Evolutionary conservation across 1,140 invertebrate species (phyloP).

Genomic region (Pomacea maculata): DNA sequence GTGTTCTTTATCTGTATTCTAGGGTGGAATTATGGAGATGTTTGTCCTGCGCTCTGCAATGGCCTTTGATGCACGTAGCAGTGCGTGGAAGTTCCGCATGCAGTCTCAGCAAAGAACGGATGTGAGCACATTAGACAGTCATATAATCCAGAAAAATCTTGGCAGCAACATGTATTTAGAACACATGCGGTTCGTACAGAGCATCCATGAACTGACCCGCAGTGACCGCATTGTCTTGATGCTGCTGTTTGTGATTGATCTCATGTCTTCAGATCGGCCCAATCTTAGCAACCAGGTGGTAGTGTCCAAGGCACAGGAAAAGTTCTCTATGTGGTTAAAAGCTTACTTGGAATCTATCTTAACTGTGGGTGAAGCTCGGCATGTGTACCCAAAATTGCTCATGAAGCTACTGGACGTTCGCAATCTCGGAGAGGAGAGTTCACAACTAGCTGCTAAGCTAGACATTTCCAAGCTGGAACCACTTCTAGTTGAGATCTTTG

Average conservation of each 20-base stretch:
- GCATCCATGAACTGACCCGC: conserved; percentile 66
- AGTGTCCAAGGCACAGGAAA: conserved; percentile 89
- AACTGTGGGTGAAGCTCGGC: conserved; percentile 76
- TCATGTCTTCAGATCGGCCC: conserved; percentile 85
- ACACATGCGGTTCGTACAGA: conserved; percentile 53
- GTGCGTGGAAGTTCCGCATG: conserved; percentile 73
- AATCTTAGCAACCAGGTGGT: conserved; percentile 84
- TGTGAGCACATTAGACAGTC: conserved; percentile 74
- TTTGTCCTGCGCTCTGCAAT: conserved; percentile 89
- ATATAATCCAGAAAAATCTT: conserved; percentile 77
- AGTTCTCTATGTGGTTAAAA: conserved; percentile 87
- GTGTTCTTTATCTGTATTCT: conserved; percentile 28
- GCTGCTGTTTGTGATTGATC: conserved; percentile 86
- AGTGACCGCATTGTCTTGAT: conserved; percentile 88
- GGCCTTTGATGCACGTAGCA: conserved; percentile 84
- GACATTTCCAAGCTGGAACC: conserved; percentile 56
- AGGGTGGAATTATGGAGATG: conserved; percentile 88
- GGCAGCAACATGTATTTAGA: conserved; percentile 50
- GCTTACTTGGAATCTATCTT: conserved; percentile 86
- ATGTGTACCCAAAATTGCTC: conserved; percentile 85
- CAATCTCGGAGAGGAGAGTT: conserved; percentile 51
- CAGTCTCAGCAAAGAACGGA: conserved; percentile 5
- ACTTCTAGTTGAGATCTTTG: conserved; percentile 54
- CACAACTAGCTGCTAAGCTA: conserved; percentile 48
- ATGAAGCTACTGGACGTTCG: conserved; percentile 82